These are phyloP conservation scores for Micromesistius poutassou DNA, from an alignment of 2,797 vertebrate genomes.

Conservation along the genomic window DNA sequence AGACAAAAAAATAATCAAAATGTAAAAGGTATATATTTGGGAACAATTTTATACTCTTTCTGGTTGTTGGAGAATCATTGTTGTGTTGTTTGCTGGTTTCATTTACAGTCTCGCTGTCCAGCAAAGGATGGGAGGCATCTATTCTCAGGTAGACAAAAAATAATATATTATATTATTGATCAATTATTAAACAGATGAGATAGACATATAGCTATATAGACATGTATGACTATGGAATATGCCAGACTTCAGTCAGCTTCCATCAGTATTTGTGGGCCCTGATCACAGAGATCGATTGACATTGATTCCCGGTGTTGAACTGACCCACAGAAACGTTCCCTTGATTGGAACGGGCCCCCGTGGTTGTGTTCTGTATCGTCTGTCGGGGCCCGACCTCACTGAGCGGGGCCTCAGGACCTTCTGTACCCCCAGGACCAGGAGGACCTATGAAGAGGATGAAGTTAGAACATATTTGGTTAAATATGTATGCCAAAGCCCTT, in stretches of 20 bases:
- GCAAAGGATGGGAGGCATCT: neutral
- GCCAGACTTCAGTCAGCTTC: neutral
- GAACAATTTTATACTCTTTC: neutral
- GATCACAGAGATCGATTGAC: no score
- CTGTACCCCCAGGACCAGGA: conserved; percentile 68
- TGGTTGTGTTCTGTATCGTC: conserved; percentile 54
- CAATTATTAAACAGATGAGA: neutral
- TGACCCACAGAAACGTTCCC: conserved; percentile 51
- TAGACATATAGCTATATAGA: neutral
- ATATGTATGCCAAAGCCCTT: no score
- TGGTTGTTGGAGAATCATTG: neutral
- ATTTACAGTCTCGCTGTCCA: neutral
- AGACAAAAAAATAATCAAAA: neutral
- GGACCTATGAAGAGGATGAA: no score
- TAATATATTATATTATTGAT: neutral
- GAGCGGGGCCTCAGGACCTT: conserved; percentile 72
- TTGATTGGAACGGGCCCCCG: conserved; percentile 52
- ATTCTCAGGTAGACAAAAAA: neutral
- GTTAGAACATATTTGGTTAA: no score
- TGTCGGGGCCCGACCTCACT: conserved; percentile 56
- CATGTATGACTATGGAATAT: neutral
- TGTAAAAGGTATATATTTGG: neutral
- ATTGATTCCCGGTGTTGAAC: neutral
- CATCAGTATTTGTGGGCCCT: neutral
- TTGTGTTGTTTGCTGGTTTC: neutral